These are phyloP conservation scores for Allophyes oxyacanthae DNA, from an alignment of 2,888 invertebrate species.

Conservation along the genomic window DNA sequence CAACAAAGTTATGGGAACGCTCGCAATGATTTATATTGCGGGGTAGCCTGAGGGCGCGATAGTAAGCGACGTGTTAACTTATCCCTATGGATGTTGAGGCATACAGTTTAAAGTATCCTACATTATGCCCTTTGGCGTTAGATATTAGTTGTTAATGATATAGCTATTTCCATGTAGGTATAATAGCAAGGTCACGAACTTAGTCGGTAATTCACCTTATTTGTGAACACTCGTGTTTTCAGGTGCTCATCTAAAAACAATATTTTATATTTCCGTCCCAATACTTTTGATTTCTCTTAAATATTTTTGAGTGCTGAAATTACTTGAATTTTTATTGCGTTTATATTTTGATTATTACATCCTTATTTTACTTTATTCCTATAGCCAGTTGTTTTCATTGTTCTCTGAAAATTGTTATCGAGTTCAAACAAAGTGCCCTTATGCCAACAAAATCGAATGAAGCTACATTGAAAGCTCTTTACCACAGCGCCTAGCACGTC, in stretches of 20 bases:
- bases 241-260: too few species aligned
- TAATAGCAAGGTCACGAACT: too few species aligned
- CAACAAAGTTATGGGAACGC: conserved; percentile 77
- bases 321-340: too few species aligned
- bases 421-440: conserved; percentile 54
- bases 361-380: too few species aligned
- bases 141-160: conserved; percentile 34
- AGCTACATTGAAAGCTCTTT: conserved; percentile 44
- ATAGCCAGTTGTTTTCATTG: conserved; percentile 11
- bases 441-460: conserved; percentile 52
- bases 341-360: too few species aligned
- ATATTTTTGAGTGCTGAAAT: too few species aligned
- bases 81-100: conserved; percentile 66
- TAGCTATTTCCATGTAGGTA: conserved; percentile 8
- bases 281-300: too few species aligned
- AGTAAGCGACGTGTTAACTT: conserved; percentile 71
- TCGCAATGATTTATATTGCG: conserved; percentile 78
- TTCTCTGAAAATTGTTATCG: conserved; percentile 42
- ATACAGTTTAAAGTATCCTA: conserved; percentile 56
- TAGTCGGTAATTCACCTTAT: too few species aligned
- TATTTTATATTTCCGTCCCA: too few species aligned
- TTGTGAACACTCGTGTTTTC: too few species aligned
- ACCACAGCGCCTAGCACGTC: conserved; percentile 40
- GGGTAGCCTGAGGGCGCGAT: conserved; percentile 74
- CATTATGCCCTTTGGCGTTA: conserved; percentile 41